These are phyloP conservation scores for Anastrepha ludens DNA, from an alignment of 1,140 invertebrate genomes.

Conservation along the genomic window DNA sequence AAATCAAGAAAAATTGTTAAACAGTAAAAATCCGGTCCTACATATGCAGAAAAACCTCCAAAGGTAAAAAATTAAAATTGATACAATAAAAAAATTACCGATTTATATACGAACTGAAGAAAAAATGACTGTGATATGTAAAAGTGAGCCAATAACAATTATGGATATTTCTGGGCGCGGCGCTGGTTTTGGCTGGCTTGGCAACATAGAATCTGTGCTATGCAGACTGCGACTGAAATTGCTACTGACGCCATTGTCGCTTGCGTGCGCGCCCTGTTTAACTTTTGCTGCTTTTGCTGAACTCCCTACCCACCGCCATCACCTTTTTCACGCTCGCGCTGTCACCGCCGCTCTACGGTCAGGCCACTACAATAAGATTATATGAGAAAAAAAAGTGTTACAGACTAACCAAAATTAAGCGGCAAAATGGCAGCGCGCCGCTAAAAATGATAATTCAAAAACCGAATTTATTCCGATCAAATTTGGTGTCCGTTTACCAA, in stretches of 20 bases:
- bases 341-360: background rate
- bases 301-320: background rate
- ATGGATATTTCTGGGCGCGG: slow-evolving; percentile 46
- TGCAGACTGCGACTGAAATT: background rate
- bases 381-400: background rate
- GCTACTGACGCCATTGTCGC: background rate
- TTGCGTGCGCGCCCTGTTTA: background rate
- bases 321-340: background rate
- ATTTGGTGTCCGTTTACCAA: slow-evolving; percentile 33
- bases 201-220: background rate
- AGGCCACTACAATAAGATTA: background rate
- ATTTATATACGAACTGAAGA: background rate
- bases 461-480: background rate
- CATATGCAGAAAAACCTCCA: background rate
- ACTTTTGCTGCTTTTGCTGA: background rate
- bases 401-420: background rate
- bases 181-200: slow-evolving; percentile 35
- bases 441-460: slow-evolving; percentile 39
- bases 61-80: background rate
- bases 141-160: slow-evolving; percentile 46
- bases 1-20: background rate
- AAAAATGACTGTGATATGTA: slow-evolving; percentile 23
- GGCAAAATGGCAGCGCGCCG: slow-evolving; percentile 20
- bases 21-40: background rate
- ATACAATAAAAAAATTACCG: slow-evolving; percentile 12